Evolutionary conservation across 2,888 invertebrate species (phyloP), one percentile per base, ranked within the genome.

Genomic region (Dynastes hyllus): DNA sequence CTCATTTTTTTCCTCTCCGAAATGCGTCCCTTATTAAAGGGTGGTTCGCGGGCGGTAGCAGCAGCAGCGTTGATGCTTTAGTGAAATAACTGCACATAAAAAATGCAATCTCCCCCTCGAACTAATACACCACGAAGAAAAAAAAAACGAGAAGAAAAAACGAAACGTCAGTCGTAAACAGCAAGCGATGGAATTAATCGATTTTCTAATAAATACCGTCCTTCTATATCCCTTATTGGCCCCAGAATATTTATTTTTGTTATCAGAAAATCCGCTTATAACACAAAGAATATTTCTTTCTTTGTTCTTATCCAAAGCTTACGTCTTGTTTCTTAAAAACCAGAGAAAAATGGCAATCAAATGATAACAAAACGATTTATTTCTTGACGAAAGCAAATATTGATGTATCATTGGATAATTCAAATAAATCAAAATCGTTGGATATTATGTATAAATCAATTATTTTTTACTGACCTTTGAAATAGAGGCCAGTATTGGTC

Each of bases 401-500:
- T 32, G 37, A 40, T 37, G 22, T 45, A 45, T 22, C 6, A 13
- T 9, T n/a, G 8, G 9, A 32, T 37, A 40, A 67, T 40, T 45
- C 16, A 45, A 22, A 45, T 16, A 58, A 16, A 63, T 63, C 32
- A 63, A 63, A 63, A 32, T 32, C 29, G 11, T 63, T 9, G 45
- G 63, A 29, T 32, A 13, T 63, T 63, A 69, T 69, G 8, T 40
- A 67, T 45, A 67, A 67, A 51, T 50, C 45, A 50, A 45, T 67
- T 67, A 51, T 51, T 69, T 27, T 69, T 51, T 69, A 89, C 89
- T 89, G 89, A 89, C 89, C 89, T 89, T 89, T 87, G 88, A 87
- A 86, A 89, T 87, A 87, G 89, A 89, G 89, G 89, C 89, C 89
- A 89, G 88, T 88, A 89, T 88, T 86, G 89, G 88, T 89, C 89